Evolutionary conservation across 2,888 invertebrate genomes (phyloP).

Genomic region (Hirtodrosophila confusa): DNA sequence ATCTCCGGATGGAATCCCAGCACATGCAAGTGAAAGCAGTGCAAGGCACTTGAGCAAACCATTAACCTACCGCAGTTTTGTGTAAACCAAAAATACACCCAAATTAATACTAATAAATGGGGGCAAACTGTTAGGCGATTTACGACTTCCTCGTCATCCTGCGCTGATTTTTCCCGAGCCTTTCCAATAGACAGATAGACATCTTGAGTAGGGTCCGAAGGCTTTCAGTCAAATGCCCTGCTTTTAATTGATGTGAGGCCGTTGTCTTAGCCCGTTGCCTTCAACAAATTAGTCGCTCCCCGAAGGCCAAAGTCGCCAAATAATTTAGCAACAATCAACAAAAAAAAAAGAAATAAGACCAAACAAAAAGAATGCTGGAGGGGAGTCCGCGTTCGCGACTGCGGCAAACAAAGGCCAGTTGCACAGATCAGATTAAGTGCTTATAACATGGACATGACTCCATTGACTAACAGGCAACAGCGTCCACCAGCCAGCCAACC

Average conservation of each 20-base stretch:
- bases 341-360: slow-evolving; percentile 5
- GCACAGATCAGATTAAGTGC: slow-evolving; percentile 72
- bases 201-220: slow-evolving; percentile 82
- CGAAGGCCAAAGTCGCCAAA: slow-evolving; percentile 61
- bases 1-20: slow-evolving; percentile 6
- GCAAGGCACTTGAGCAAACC: slow-evolving; percentile 64
- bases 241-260: slow-evolving; percentile 67
- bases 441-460: slow-evolving; percentile 80
- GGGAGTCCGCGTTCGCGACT: slow-evolving; percentile 6
- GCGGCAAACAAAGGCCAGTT: slow-evolving; percentile 67
- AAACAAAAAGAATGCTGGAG: slow-evolving; percentile 22
- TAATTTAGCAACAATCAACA: slow-evolving; percentile 51
- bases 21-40: slow-evolving; percentile 68
- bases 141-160: slow-evolving; percentile 76
- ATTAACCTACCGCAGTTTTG: slow-evolving; percentile 78
- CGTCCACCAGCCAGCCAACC: slow-evolving; percentile 21
- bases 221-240: slow-evolving; percentile 73
- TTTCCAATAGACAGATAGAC: slow-evolving; percentile 61
- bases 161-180: slow-evolving; percentile 45
- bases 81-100: slow-evolving; percentile 61
- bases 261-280: slow-evolving; percentile 23
- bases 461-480: slow-evolving; percentile 71
- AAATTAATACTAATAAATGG: slow-evolving; percentile 70
- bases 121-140: slow-evolving; percentile 69
- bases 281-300: slow-evolving; percentile 63